Conservation (phyloP, 1,140 invertebrate species). For the Platyscapa corneri region DNA sequence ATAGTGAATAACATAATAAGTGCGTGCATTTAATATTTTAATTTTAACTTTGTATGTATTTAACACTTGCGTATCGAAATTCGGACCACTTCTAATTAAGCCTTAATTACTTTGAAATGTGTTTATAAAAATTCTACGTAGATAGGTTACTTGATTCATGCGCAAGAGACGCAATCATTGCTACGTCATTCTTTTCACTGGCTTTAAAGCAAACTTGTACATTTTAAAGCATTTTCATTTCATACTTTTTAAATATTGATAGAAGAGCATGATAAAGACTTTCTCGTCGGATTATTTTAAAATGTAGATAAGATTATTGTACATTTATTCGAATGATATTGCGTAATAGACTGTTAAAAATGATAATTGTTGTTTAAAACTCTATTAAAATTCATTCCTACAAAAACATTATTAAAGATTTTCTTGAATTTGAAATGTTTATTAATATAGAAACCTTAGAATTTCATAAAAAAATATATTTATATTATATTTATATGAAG, state of each 20-base stretch:
- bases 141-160: background rate
- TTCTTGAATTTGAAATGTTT: no score
- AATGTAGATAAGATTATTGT: slow-evolving; percentile 1
- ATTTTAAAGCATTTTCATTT: background rate
- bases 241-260: background rate
- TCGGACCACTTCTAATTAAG: background rate
- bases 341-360: background rate
- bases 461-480: no score
- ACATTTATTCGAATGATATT: background rate
- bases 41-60: no score
- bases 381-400: background rate
- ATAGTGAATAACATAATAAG: no score
- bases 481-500: no score
- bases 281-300: background rate
- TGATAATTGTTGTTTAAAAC: background rate
- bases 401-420: no score
- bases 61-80: no score
- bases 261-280: background rate
- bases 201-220: background rate
- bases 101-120: background rate
- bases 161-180: background rate
- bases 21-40: no score
- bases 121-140: background rate
- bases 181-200: background rate
- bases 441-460: no score